These are phyloP conservation scores for Nylanderia fulva DNA, from an alignment of 1,140 invertebrate genomes.

Conservation along the genomic window DNA sequence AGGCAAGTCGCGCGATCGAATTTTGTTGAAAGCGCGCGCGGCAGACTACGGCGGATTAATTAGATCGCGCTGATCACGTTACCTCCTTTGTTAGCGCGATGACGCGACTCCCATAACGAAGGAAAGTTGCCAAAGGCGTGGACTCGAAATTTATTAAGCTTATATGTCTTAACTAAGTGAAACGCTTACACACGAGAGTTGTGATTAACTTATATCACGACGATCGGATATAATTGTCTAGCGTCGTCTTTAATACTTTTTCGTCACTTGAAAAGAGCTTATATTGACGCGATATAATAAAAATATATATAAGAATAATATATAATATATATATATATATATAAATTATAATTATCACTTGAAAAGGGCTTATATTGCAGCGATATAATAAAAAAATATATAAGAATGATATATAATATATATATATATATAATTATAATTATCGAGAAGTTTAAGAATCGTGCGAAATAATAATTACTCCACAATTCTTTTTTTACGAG, in stretches of 20 bases:
- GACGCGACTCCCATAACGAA: slow-evolving; percentile 47
- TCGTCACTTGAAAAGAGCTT: background rate
- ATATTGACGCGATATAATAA: background rate
- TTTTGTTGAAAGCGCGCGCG: slow-evolving; percentile 48
- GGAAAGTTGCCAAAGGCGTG: slow-evolving; percentile 43
- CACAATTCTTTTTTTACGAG: background rate
- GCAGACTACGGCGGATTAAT: slow-evolving; percentile 56
- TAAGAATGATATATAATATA: background rate
- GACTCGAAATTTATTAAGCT: slow-evolving; percentile 51
- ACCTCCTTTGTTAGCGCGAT: slow-evolving; percentile 57
- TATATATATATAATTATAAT: too few species aligned
- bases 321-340: too few species aligned
- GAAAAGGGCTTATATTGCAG: background rate
- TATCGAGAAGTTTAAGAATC: background rate
- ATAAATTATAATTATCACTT: too few species aligned
- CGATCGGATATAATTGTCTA: background rate
- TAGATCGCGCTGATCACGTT: slow-evolving; percentile 59
- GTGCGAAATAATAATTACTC: background rate
- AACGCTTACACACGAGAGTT: background rate
- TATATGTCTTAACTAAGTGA: slow-evolving; percentile 31
- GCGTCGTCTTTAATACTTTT: background rate
- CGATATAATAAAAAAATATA: background rate
- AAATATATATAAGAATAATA: background rate
- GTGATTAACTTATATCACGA: background rate
- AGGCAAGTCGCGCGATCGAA: slow-evolving; percentile 53